phyloP scores from a whole-genome alignment of 2,113 vertebrate genomes.

The Fregata magnificens region DNA sequence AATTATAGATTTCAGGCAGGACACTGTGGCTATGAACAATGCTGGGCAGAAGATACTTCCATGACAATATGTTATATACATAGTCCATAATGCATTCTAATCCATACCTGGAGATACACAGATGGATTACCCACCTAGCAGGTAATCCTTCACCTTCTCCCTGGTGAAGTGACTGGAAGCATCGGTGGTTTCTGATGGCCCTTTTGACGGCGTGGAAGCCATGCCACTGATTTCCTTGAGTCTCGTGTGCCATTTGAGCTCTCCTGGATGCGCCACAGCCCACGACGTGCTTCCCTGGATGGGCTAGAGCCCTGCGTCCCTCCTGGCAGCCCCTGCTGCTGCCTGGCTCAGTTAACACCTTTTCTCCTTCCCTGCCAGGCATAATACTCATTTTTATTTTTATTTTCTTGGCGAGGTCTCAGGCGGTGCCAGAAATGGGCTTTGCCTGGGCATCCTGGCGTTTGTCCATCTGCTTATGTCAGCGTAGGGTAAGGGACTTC shows the following conservation, averaged over 20 bases:
- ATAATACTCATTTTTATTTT: background rate
- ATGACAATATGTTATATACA: background rate
- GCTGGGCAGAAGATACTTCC: background rate
- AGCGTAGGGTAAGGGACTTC: background rate
- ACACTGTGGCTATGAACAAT: background rate
- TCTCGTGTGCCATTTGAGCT: background rate
- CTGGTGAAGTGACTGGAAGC: background rate
- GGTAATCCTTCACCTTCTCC: background rate
- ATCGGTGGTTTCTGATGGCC: background rate
- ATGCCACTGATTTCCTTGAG: background rate
- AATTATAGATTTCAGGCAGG: background rate
- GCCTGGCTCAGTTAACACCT: background rate
- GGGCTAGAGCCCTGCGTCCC: background rate
- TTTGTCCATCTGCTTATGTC: background rate
- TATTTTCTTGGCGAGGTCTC: background rate
- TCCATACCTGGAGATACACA: accelerated
- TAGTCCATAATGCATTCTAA: too few species aligned
- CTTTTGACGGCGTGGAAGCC: background rate
- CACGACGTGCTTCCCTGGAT: background rate
- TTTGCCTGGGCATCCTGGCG: background rate
- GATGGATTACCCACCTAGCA: background rate
- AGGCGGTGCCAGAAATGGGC: background rate
- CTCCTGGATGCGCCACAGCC: background rate
- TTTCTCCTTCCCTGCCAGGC: background rate
- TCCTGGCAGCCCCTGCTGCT: background rate